A percentile compares a stretch with the other conserved stretches of the same genome.
These are phyloP conservation scores for Lasioglossum villosulum DNA, from an alignment of 2,888 invertebrate genomes.

Conservation along the genomic window DNA sequence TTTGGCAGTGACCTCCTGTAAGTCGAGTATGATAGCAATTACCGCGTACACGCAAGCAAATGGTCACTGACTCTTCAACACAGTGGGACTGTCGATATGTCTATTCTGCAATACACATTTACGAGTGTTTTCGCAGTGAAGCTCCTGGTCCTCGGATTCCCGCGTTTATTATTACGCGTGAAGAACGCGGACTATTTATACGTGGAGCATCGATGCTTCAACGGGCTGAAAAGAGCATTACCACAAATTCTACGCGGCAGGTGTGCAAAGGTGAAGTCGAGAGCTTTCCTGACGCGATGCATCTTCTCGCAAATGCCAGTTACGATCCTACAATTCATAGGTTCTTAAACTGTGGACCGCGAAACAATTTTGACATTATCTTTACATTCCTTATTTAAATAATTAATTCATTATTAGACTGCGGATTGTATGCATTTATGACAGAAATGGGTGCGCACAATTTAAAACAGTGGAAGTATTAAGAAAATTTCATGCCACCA, in stretches of 20 bases:
- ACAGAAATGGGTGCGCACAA: no score
- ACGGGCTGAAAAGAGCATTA: conserved; percentile 30
- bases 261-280: conserved; percentile 27
- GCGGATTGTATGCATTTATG: no score
- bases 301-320: background rate
- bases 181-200: conserved; percentile 40
- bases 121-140: conserved; percentile 12
- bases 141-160: background rate
- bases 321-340: no score
- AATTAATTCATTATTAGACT: no score
- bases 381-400: no score
- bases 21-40: background rate
- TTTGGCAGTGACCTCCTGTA: no score
- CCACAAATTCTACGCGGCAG: conserved; percentile 46
- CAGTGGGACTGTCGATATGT: background rate
- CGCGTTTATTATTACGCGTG: conserved; percentile 41
- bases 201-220: conserved; percentile 38
- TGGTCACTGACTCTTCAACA: no score
- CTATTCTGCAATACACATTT: background rate
- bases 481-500: no score
- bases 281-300: background rate
- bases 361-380: no score
- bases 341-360: no score
- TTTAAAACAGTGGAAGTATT: no score
- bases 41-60: background rate